Evolutionary conservation across 2,888 invertebrate species (phyloP), one percentile per base, ranked within the genome.

Genomic region (Choreutis nemorana): DNA sequence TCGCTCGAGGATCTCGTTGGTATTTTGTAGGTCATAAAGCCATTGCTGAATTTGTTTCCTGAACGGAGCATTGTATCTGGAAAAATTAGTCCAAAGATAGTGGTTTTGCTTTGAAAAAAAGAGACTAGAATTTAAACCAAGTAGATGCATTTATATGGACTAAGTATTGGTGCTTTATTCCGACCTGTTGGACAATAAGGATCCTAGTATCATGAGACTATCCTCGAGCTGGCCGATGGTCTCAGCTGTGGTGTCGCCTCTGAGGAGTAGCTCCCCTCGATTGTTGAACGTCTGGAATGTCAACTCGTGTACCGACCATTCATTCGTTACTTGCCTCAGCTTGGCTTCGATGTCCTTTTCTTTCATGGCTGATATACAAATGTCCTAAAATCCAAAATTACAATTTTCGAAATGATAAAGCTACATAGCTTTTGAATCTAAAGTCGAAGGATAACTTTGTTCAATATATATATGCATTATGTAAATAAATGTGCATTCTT

Each of bases 281-380:
- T 94, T 96, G 65, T 97, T 97, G 59, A 97, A 97, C 6, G 90
- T 89, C 83, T 93, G 91, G 62, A 97, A 97, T 0, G 94, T 94
- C 29, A 97, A 77, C 55, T 96, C 95, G 50, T 93, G 92, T 0
- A 90, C 87, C 0, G 93, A 91, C 97, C 97, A 97, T 64, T 97
- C 97, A 52, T 93, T 94, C 1, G 95, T 94, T 0, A 97, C 96
- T 59, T 92, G 93, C 35, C 95, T 85, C 33, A 97, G 68, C 63
- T 97, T 97, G 0, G 95, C 95, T 77, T 97, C 97, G 33, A 97
- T 97, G 51, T 97, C 97, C 55, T 94, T 93, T 57, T 97, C 97
- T 68, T 97, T 97, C 89, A 96, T 94, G 0, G 97, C 97, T 22
- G 96, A 96, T 60, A 97, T 97, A 60, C 97, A 97, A 48, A 97